Evolutionary conservation across 1,140 invertebrate genomes (phyloP), one percentile per base, ranked within the genome.

Genomic region (Diachasmimorpha longicaudata): DNA sequence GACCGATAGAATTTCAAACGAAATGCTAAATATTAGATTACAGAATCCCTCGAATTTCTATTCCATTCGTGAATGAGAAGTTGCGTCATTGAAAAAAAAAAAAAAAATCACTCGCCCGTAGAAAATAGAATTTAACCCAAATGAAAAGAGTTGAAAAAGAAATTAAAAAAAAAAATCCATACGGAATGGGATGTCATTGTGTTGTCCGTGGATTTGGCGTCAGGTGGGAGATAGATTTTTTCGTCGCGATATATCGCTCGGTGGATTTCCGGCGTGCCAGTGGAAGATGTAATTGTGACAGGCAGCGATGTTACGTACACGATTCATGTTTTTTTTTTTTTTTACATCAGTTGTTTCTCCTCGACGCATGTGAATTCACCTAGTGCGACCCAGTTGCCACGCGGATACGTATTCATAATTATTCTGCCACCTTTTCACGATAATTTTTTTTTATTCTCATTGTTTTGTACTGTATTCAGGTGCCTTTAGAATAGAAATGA

Each of bases 351-450:
- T 63, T 63, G 21, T 63, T 63, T 31, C 19, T 23, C 23, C 19
- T 11, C 58, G 23, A 63, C 58, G 58, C 58, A 63, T 63, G 58
- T 63, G 58, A 63, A 63, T 63, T 25, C 58, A 63, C 58, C 48
- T n/a, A 25, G 58, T 31, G 23, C 23, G 58, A 63, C 58, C 58
- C 23, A 63, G 58, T 63, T 63, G 58, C 58, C 23, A 63, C 23
- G 23, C 58, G 58, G 58, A 63, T 63, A 31, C 58, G 58, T 25
- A 63, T 63, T 63, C 39, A 63, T 63, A 63, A 63, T 63, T 63
- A 63, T 63, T 63, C 19, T 63, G 19, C 58, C 58, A 63, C 58
- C 58, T 23, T 63, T 63, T 63, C 14, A 19, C 3, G 23, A 13
- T 25, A n/a, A 25, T 31, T 63, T 25, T 25, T 63, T 25, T 63